Base-by-base conservation (phyloP, 2,797 vertebrate genomes). In the Danio albolineatus region DNA sequence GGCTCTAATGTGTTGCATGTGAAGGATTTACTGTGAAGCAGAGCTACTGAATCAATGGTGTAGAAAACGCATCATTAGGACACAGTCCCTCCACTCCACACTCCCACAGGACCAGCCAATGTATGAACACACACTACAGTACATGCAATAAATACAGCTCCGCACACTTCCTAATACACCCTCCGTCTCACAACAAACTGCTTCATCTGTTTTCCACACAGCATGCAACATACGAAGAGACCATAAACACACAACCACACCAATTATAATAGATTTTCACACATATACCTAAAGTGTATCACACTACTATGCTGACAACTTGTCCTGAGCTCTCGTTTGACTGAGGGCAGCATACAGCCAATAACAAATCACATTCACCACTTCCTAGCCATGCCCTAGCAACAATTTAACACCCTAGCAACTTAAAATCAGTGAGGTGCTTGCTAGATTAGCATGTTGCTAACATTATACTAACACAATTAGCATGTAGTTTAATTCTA, bases 41-140 rank as follows among this genome's bases (percentile, higher is more conserved):
- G 84, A 92, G 90, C 88, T 85, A 87, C 88, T 84, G 90, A 93
- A 93, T 93, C 93, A 93, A 92, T 94, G 92, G 90, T 86, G 92
- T 90, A 91, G 93, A 92, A 93, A 92, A 94, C 92, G 91, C 91
- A 92, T 94, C 92, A 93, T 94, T 94, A 94, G 90, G 88, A 91
- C 88, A 87, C 87, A 89, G 88, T 87, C 81, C 73, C 73, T 16
- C 53, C 39, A 73, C 74, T 48, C 39, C 46, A 48, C 17, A 16
- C 71, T 81, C 82, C 76, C 61, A 54, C 43, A 84, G 83, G 86
- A 82, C 83, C 46, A 36, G 51, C 73, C 73, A 88, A 61, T 21
- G 69, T 69, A 76, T 62, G 79, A 48, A 64, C 72, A 83, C 66
- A 80, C 77, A 81, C 78, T 49, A 66, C 43, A 77, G 13, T 51